Evolutionary conservation across 2,113 vertebrate genomes (phyloP).

Genomic region (Perca schrenkii): DNA sequence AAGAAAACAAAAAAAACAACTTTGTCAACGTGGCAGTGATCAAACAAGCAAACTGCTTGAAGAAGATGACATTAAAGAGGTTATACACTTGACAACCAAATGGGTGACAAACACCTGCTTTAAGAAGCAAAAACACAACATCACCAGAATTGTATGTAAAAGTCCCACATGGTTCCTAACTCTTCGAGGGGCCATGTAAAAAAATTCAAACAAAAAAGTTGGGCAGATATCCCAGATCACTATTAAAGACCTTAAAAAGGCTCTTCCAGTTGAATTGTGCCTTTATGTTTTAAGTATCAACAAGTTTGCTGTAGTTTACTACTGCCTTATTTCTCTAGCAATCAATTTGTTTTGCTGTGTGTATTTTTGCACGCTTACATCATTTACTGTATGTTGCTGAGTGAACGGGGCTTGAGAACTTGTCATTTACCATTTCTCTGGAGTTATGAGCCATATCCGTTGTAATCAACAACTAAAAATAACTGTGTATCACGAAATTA

Average conservation of each 20-base stretch:
- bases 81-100: background rate
- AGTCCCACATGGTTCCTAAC: background rate
- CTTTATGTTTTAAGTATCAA: background rate
- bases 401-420: background rate
- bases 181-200: background rate
- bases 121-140: background rate
- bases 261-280: background rate
- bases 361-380: background rate
- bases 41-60: background rate
- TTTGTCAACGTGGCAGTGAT: background rate
- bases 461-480: too few species aligned
- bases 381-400: background rate
- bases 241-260: background rate
- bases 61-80: background rate
- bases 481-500: background rate
- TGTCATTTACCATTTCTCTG: background rate
- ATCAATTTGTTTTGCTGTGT: background rate
- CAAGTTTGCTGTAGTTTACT: background rate
- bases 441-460: background rate
- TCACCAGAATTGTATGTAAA: background rate
- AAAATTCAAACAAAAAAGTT: too few species aligned
- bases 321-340: background rate
- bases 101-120: background rate
- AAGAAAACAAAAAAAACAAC: slow-evolving; percentile 15
- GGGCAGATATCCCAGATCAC: background rate